Evolutionary conservation across 2,113 vertebrate genomes (phyloP).

Genomic region (Apodemus sylvaticus): DNA sequence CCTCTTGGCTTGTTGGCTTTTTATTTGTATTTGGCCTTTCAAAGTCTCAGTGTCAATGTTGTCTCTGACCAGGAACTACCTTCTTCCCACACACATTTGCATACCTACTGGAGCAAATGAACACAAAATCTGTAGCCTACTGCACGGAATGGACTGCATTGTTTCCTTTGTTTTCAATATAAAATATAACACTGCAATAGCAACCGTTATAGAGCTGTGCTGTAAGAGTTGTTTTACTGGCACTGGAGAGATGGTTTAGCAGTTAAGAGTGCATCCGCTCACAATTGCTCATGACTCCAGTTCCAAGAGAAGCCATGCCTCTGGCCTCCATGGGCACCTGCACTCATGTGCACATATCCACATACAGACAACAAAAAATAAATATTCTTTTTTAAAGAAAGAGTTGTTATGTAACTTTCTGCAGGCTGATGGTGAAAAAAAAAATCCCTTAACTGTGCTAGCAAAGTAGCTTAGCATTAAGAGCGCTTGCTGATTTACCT

Average conservation of each 20-base stretch:
- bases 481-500: background rate
- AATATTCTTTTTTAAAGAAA: background rate
- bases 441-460: background rate
- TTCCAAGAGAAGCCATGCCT: background rate
- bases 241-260: background rate
- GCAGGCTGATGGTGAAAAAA: background rate
- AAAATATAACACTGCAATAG: background rate
- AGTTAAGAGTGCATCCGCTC: background rate
- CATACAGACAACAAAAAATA: background rate
- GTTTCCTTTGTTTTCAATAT: background rate
- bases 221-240: background rate
- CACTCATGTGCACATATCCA: background rate
- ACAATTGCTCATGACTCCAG: background rate
- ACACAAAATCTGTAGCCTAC: background rate
- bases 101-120: background rate
- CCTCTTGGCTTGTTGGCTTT: background rate
- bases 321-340: background rate
- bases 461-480: background rate
- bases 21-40: background rate
- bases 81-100: background rate
- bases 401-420: background rate
- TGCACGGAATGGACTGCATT: no score
- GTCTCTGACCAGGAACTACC: background rate
- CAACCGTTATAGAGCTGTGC: background rate
- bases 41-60: background rate